Conservation (phyloP, 2,888 invertebrate genomes). For the Germaria angustata region DNA sequence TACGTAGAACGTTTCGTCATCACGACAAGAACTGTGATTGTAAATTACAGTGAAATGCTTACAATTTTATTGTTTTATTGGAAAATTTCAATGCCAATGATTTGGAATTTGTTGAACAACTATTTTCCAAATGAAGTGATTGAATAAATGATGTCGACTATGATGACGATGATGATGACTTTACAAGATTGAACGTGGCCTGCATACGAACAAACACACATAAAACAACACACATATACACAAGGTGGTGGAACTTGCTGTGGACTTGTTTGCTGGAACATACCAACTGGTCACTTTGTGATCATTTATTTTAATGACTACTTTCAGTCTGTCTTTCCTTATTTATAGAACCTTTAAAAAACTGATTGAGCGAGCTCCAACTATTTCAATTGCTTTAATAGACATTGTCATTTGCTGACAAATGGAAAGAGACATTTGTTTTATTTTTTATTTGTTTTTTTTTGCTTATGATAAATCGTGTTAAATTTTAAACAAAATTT, state of each 20-base stretch:
- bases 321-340: background rate
- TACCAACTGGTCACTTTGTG: conserved; percentile 16
- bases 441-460: background rate
- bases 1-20: background rate
- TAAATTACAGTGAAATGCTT: background rate
- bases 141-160: conserved; percentile 12
- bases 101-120: conserved; percentile 9
- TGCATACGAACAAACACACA: background rate
- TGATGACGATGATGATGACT: conserved; percentile 17
- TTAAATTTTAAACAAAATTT: background rate
- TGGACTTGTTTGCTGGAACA: conserved; percentile 12
- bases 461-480: background rate
- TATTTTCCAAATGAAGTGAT: conserved; percentile 45
- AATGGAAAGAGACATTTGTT: conserved; percentile 4
- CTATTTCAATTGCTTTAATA: conserved; percentile 27
- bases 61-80: conserved; percentile 2
- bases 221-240: background rate
- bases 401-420: conserved; percentile 10
- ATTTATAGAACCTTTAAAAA: background rate
- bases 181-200: background rate
- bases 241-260: background rate
- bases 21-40: background rate
- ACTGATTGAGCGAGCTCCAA: background rate
- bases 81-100: conserved; percentile 38
- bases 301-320: conserved; percentile 25